Conservation (phyloP, 1,140 invertebrate genomes). For the Drosophila pectinifera region DNA sequence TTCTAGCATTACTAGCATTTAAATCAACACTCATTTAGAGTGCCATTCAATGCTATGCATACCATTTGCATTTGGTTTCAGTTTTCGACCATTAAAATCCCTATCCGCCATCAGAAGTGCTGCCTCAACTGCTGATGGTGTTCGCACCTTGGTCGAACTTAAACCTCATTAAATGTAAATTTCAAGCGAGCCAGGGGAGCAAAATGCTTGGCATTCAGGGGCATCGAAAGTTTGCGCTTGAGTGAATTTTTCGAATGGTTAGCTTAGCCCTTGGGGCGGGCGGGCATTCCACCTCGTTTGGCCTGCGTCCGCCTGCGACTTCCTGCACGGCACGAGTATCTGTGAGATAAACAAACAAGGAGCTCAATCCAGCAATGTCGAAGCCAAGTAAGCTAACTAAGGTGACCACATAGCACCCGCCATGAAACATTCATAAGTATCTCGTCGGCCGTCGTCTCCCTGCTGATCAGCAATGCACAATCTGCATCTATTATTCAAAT, state of each 20-base stretch:
- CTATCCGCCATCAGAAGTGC: slow-evolving; percentile 8
- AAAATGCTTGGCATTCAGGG: slow-evolving; percentile 29
- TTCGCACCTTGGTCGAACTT: slow-evolving; percentile 67
- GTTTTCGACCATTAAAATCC: slow-evolving; percentile 18
- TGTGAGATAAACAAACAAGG: slow-evolving; percentile 65
- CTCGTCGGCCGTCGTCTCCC: background rate
- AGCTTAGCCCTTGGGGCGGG: slow-evolving; percentile 30
- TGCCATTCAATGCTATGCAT: slow-evolving; percentile 1
- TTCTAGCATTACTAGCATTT: too few species aligned
- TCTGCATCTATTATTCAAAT: slow-evolving; percentile 70
- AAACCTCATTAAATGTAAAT: slow-evolving; percentile 82
- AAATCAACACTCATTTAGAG: background rate
- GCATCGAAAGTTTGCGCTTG: slow-evolving; percentile 68
- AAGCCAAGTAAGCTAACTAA: slow-evolving; percentile 7
- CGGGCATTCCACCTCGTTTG: background rate
- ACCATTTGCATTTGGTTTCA: slow-evolving; percentile 45
- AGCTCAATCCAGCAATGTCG: slow-evolving; percentile 18
- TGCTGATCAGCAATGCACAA: slow-evolving; percentile 18
- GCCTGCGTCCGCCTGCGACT: too few species aligned
- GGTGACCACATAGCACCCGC: slow-evolving; percentile 7
- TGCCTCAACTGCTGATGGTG: slow-evolving; percentile 32
- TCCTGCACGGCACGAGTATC: slow-evolving; percentile 20
- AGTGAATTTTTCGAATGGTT: slow-evolving; percentile 72
- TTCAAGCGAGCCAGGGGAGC: slow-evolving; percentile 37
- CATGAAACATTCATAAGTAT: slow-evolving; percentile 16